phyloP scores from a whole-genome alignment of 37 sponge, comb jelly and placozoan species.

The Aphrocallistes beatrix region DNA sequence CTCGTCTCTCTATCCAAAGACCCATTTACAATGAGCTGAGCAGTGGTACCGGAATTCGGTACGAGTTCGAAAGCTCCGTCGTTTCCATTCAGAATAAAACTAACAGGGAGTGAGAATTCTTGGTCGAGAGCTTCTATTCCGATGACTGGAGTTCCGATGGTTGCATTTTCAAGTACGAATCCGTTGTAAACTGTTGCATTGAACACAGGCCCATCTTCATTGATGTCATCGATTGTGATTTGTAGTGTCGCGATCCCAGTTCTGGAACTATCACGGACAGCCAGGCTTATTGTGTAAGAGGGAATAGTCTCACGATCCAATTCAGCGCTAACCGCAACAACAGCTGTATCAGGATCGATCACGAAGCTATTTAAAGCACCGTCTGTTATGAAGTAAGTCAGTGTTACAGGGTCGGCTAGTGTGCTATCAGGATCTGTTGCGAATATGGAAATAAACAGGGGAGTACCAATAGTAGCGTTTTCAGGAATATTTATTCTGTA shows the following conservation, averaged over 20 bases:
- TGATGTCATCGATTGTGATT: constrained; percentile 38
- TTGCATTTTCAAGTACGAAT: background rate
- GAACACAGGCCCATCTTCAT: constrained; percentile 54
- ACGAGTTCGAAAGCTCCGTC: background rate
- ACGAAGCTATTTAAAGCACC: constrained; percentile 11
- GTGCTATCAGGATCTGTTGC: background rate
- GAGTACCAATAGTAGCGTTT: background rate
- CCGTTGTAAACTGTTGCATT: background rate
- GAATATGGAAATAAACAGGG: background rate
- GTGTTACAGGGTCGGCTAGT: background rate
- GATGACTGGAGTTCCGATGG: background rate
- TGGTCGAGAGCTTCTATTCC: constrained; percentile 29
- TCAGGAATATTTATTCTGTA: background rate
- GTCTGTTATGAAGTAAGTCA: background rate
- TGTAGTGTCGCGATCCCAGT: constrained; percentile 27
- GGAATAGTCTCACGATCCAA: constrained; percentile 36
- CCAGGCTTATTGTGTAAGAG: constrained; percentile 34
- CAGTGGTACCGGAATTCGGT: background rate
- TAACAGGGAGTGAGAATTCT: constrained; percentile 17
- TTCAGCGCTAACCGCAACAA: background rate
- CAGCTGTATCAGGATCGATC: constrained; percentile 28
- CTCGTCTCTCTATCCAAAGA: background rate
- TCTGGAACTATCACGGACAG: constrained; percentile 32
- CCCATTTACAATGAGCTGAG: background rate
- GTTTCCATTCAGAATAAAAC: background rate